phyloP scores from a whole-genome alignment of 2,797 vertebrate genomes.

The Lycodopsis pacificus region DNA sequence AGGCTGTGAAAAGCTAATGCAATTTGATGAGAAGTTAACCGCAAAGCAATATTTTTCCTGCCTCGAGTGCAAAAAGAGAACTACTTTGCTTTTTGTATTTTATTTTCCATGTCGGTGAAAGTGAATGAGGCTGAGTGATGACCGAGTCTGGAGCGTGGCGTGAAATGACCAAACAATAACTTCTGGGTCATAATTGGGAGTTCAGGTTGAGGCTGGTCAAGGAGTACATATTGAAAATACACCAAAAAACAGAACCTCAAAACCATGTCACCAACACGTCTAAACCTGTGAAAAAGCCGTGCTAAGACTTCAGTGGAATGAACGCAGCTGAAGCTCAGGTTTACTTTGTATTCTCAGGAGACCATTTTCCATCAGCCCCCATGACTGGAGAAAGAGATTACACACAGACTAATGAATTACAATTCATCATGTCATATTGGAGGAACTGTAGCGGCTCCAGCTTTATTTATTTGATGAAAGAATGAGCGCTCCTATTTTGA shows the following conservation, averaged over 20 bases:
- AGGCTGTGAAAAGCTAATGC: slow-evolving; percentile 80
- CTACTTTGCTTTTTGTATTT: slow-evolving; percentile 57
- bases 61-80: slow-evolving; percentile 59
- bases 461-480: slow-evolving; percentile 80
- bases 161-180: slow-evolving; percentile 73
- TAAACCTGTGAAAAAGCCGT: neutral
- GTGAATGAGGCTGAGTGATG: slow-evolving; percentile 70
- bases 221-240: slow-evolving; percentile 34
- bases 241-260: neutral
- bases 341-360: slow-evolving; percentile 71
- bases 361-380: slow-evolving; percentile 61
- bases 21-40: slow-evolving; percentile 82
- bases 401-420: slow-evolving; percentile 77
- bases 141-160: slow-evolving; percentile 54
- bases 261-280: neutral
- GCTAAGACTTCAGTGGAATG: slow-evolving; percentile 24
- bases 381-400: slow-evolving; percentile 70
- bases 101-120: slow-evolving; percentile 44
- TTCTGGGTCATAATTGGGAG: slow-evolving; percentile 65
- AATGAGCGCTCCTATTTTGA: slow-evolving; percentile 71
- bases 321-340: slow-evolving; percentile 49
- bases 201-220: slow-evolving; percentile 63
- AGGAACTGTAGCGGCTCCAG: slow-evolving; percentile 61
- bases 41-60: slow-evolving; percentile 79
- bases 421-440: slow-evolving; percentile 71